Conservation (phyloP, 2,113 vertebrate genomes). For the Phalacrocorax pelagicus region DNA sequence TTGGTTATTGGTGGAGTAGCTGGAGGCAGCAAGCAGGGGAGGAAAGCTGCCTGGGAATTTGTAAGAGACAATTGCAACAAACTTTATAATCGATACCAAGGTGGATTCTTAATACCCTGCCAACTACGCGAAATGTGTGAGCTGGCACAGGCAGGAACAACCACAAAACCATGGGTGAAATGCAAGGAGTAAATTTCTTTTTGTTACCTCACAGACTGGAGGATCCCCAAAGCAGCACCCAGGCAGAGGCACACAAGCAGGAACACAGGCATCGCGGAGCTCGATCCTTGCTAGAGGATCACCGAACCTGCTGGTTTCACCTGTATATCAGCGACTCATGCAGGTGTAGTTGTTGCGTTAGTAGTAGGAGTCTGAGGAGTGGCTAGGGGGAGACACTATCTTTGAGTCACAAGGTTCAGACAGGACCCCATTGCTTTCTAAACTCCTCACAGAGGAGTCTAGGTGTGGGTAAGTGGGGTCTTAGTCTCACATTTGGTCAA, state of each 20-base stretch:
- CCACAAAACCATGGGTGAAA: background rate
- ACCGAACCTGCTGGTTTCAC: no score
- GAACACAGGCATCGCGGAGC: background rate
- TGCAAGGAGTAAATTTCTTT: background rate
- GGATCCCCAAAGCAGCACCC: background rate
- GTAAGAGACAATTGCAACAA: conserved; percentile 97
- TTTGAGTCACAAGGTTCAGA: no score
- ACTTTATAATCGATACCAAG: conserved; percentile 96
- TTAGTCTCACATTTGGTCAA: no score
- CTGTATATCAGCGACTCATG: no score
- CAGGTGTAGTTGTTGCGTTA: no score
- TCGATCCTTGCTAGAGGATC: background rate
- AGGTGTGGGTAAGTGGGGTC: no score
- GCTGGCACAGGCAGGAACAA: background rate
- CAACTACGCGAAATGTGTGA: background rate
- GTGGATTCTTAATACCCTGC: conserved; percentile 95
- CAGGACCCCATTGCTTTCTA: no score
- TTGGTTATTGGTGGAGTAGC: conserved; percentile 95
- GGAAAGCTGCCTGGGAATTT: conserved; percentile 96
- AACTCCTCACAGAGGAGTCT: no score
- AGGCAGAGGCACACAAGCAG: background rate
- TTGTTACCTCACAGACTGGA: background rate
- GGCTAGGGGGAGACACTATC: no score
- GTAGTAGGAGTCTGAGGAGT: no score
- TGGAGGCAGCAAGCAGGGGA: conserved; percentile 92